phyloP scores from a whole-genome alignment of 2,888 invertebrate species.

The Hydrotaea cyrtoneurina region DNA sequence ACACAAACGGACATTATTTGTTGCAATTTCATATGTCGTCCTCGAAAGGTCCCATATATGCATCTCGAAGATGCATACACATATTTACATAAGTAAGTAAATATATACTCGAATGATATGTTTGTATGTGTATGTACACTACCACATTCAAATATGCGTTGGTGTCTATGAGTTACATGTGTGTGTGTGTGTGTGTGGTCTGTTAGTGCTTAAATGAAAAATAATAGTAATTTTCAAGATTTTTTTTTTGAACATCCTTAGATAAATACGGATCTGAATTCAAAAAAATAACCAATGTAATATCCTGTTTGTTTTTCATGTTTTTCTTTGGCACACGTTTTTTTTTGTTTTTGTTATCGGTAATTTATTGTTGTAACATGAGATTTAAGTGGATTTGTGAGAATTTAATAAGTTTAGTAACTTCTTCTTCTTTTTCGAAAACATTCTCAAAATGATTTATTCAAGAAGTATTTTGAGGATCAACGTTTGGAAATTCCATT shows the following conservation, averaged over 20 bases:
- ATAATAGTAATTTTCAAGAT: slow-evolving; percentile 38
- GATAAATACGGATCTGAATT: slow-evolving; percentile 33
- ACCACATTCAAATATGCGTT: too few species aligned
- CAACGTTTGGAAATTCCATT: too few species aligned
- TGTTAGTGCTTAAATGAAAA: slow-evolving; percentile 28
- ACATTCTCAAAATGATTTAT: too few species aligned
- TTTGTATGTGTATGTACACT: too few species aligned
- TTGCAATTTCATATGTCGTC: too few species aligned
- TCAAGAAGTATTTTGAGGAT: too few species aligned
- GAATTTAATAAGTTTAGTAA: slow-evolving; percentile 56
- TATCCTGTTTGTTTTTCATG: slow-evolving; percentile 47
- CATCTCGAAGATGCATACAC: too few species aligned
- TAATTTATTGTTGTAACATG: slow-evolving; percentile 20
- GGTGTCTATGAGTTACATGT: too few species aligned
- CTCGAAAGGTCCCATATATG: too few species aligned
- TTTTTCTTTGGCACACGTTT: not conserved
- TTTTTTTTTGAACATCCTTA: slow-evolving; percentile 23
- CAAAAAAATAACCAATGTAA: slow-evolving; percentile 59
- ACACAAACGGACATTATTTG: not conserved
- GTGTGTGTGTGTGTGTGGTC: not conserved
- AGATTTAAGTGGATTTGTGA: slow-evolving; percentile 50
- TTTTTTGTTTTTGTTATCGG: not conserved
- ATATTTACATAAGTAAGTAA: too few species aligned
- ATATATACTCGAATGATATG: too few species aligned
- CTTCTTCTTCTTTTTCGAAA: slow-evolving; percentile 44